Base-by-base conservation (phyloP, 2,888 invertebrate species). In the Odiellus spinosus region DNA sequence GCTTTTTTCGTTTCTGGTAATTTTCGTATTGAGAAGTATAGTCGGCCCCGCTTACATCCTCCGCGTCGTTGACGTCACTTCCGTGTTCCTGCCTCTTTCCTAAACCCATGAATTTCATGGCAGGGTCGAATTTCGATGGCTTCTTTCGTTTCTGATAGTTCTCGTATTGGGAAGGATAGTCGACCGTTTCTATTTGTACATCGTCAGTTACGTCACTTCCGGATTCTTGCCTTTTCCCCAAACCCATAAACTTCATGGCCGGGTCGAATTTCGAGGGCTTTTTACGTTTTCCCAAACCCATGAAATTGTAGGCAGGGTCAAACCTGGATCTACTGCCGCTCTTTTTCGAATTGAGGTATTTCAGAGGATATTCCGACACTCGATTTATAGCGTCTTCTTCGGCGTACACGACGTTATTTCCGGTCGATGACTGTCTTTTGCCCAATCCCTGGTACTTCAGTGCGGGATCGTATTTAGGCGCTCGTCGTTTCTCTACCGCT, bases 291-390 rank as follows among this genome's bases (percentile, higher is more conserved):
- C 43, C 43, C 3, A 46, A 36, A 3, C 43, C 43, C 48, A 48
- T 44, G 18, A 45, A 50, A 38, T 44, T 44, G 3, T 46, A 20
- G n/a, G 50, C 50, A 12, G 50, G 49, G 41, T 50, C 50, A 36
- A 43, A 50, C 4, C 15, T 36, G n/a, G 19, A 18, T 3, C 11
- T 21, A 15, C 38, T 20, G 33, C 47, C 38, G 14, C 18, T 34
- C 35, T 44, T 44, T 17, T 35, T 35, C 15, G 34, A 32, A 5
- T 34, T 34, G 18, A 42, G 34, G 20, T 35, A 44, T 18, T 40
- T 40, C n/a, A n/a, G n/a, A n/a, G n/a, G n/a, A n/a, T n/a, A n/a
- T 26, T 5, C 26, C 3, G 5, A 3, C 3, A 26, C 26, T 8
- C 26, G 3, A 3, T 3, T 26, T 3, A 8, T 8, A 3, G 8